These are phyloP conservation scores for Australoheros facetus DNA, from an alignment of 2,797 vertebrate species.

Conservation along the genomic window DNA sequence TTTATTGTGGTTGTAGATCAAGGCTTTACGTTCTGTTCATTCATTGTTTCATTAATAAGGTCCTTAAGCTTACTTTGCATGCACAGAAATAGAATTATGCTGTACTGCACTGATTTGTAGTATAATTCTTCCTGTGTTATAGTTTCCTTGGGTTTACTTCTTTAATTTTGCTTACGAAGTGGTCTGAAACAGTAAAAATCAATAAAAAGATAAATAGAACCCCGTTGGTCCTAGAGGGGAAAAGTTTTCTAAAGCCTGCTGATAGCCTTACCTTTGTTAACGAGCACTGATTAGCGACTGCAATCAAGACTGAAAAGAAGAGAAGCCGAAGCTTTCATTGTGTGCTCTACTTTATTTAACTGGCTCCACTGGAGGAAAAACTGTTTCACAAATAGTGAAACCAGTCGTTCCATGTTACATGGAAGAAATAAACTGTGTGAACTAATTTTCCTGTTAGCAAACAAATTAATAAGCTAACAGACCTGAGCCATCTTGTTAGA, in stretches of 20 bases:
- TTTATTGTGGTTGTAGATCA: conserved; percentile 7
- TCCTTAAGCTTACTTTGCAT: background rate
- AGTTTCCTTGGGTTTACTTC: background rate
- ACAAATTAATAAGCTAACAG: background rate
- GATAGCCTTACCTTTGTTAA: background rate
- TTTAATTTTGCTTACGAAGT: background rate
- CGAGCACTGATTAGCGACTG: background rate
- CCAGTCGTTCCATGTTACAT: no score
- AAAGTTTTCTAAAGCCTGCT: background rate
- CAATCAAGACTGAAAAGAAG: background rate
- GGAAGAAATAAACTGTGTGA: background rate
- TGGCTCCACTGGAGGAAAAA: background rate
- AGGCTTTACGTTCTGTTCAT: background rate
- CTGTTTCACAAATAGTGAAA: no score
- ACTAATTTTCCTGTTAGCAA: background rate
- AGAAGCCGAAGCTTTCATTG: background rate
- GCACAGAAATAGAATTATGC: background rate
- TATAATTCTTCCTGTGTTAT: background rate
- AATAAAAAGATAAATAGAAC: background rate
- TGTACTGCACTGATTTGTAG: background rate
- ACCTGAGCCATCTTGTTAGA: background rate
- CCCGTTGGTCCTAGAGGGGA: background rate
- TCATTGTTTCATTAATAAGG: background rate
- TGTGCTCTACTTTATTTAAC: background rate
- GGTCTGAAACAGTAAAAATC: background rate